A percentile compares a stretch with the other conserved stretches of the same genome.
phyloP scores from a whole-genome alignment of 2,113 vertebrate species.

The Crotophaga sulcirostris region DNA sequence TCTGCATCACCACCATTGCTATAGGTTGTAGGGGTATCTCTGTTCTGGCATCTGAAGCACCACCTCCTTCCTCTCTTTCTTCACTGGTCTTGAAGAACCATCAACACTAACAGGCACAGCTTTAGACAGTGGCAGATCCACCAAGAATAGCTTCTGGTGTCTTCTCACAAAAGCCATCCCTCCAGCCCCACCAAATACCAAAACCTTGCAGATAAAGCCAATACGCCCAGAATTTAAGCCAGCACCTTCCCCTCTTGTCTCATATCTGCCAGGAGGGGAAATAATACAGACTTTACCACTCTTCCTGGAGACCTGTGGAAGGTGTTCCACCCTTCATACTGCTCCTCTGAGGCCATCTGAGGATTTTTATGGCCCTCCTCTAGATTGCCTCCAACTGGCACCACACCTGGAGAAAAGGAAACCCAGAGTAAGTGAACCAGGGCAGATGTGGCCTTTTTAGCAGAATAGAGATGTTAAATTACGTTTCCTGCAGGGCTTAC shows the following conservation, averaged over 20 bases:
- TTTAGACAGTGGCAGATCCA: not conserved
- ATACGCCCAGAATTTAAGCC: not conserved
- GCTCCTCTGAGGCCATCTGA: not conserved
- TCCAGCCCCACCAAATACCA: not conserved
- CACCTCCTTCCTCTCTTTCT: not conserved
- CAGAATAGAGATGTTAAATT: accelerated
- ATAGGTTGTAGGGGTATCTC: no score
- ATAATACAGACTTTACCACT: no score
- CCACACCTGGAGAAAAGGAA: not conserved
- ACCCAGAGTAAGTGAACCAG: accelerated
- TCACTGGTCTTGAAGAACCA: not conserved
- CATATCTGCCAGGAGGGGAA: not conserved
- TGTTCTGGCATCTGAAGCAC: no score
- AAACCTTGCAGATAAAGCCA: not conserved
- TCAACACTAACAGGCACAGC: accelerated
- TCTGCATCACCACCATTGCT: no score
- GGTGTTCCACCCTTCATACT: accelerated
- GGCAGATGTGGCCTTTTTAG: not conserved
- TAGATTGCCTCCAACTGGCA: not conserved
- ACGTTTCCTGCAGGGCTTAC: accelerated
- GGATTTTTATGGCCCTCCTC: not conserved
- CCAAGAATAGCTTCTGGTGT: not conserved
- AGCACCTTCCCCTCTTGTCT: not conserved
- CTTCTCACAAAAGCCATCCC: not conserved
- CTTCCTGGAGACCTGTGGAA: accelerated